These are phyloP conservation scores for Chorisops tibialis DNA, from an alignment of 2,888 invertebrate species.

Conservation along the genomic window DNA sequence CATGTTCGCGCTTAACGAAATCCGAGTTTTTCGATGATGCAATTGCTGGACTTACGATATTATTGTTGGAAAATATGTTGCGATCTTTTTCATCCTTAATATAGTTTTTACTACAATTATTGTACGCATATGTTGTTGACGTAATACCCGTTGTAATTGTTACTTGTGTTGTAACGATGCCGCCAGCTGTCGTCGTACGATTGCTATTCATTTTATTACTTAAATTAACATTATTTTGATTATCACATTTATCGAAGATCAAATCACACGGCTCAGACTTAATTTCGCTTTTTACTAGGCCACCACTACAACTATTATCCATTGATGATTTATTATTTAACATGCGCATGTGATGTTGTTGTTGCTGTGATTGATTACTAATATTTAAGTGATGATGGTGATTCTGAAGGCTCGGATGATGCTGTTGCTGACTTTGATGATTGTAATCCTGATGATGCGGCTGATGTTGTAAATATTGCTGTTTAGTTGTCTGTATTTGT, in stretches of 20 bases:
- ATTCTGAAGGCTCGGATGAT: not conserved
- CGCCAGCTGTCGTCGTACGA: not conserved
- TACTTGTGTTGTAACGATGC: not conserved
- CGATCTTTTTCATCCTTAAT: conserved; percentile 19
- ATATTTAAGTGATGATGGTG: conserved; percentile 3
- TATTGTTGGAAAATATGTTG: conserved; percentile 21
- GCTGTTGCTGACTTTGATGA: no score
- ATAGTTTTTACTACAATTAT: not conserved
- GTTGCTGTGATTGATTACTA: conserved; percentile 1
- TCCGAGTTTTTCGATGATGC: conserved; percentile 7
- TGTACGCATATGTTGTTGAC: not conserved
- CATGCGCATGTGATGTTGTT: not conserved
- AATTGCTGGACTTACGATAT: not conserved
- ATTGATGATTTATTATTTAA: not conserved
- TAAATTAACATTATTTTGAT: conserved; percentile 10
- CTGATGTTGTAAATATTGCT: conserved; percentile 5
- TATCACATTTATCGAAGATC: conserved; percentile 32
- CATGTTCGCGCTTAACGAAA: conserved; percentile 42
- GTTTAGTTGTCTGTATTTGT: conserved; percentile 16
- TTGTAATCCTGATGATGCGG: not conserved
- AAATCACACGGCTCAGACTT: conserved; percentile 32
- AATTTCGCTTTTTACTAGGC: conserved; percentile 31
- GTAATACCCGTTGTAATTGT: not conserved
- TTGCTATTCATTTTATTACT: conserved; percentile 11
- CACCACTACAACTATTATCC: not conserved